Evolutionary conservation across 2,797 vertebrate genomes (phyloP), one percentile per base, ranked within the genome.

Genomic region (Pelobates cultripes): DNA sequence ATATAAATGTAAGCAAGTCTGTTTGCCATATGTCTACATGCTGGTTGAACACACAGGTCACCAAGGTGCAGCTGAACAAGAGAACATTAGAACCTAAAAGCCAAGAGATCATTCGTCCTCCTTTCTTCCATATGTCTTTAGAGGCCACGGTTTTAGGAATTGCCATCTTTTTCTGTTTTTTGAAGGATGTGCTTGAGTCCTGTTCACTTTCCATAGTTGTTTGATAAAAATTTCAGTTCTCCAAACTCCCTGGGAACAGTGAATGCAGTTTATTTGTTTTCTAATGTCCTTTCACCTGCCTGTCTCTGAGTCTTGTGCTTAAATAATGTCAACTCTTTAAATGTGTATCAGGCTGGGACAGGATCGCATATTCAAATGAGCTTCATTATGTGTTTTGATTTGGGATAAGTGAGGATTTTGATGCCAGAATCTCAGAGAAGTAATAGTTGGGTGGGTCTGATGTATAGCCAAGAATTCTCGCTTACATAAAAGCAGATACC

Each of bases 31-130:
- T 89, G 0, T 89, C 89, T 2, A 95, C 89, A 3, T 92, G 90
- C 86, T 94, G 96, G 68, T 94, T 94, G 83, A 95, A 94, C 1
- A 95, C 96, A 0, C 94, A 93, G 55, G 93, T 95, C 86, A 97
- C 90, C 79, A 99, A 90, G 0, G 96, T 94, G 69, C 93, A 93
- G 78, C 96, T 95, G 60, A 98, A 90, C 53, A 97, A 91, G 12
- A 96, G 85, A 72, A 96, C 85, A 87, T 98, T 97, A 85, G 95
- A 85, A 0, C 93, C 92, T 86, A 98, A 88, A 73, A 97, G 92
- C 67, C 94, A 93, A 0, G 96, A 97, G 70, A 98, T 91, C 79
- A 98, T 92, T 84, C 94, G 93, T 43, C 96, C 96, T 0, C 96
- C 96, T 90, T 95, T 95, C 5, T 92, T 93, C 85, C 92, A 90